Evolutionary conservation across 2,797 vertebrate genomes (phyloP).

Genomic region (Hippocampus kuda): DNA sequence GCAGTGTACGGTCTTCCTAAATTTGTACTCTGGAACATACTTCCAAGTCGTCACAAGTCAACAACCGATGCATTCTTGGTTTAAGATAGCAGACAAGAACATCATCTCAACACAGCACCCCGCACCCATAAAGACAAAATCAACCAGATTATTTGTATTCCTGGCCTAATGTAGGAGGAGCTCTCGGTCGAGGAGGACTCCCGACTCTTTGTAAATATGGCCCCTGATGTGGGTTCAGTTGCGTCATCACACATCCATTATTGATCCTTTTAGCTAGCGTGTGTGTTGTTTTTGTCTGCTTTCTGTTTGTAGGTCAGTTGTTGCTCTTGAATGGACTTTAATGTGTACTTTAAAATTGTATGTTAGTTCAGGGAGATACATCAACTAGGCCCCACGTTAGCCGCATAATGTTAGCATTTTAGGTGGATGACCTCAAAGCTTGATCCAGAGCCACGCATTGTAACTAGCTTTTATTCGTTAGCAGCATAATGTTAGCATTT

Average conservation of each 20-base stretch:
- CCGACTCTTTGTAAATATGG: not conserved
- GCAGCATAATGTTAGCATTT: no score
- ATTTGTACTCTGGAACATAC: no score
- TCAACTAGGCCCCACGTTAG: not conserved
- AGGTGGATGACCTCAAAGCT: no score
- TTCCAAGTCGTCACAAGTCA: no score
- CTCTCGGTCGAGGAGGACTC: not conserved
- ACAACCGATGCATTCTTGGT: no score
- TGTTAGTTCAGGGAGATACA: not conserved
- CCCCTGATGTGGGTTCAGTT: not conserved
- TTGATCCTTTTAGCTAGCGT: not conserved
- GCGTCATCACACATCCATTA: not conserved
- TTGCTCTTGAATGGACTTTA: slow-evolving; percentile 2
- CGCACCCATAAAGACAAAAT: no score
- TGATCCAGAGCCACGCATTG: no score
- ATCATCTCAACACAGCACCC: no score
- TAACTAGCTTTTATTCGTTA: no score
- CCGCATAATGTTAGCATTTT: no score
- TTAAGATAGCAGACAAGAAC: no score
- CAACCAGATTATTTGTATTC: not conserved
- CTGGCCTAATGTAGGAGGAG: not conserved
- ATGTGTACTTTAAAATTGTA: not conserved
- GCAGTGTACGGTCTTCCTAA: no score
- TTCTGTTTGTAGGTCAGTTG: not conserved
- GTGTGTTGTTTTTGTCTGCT: not conserved